Base-by-base conservation (phyloP, 2,888 invertebrate genomes). In the Cerastis rubricosa region DNA sequence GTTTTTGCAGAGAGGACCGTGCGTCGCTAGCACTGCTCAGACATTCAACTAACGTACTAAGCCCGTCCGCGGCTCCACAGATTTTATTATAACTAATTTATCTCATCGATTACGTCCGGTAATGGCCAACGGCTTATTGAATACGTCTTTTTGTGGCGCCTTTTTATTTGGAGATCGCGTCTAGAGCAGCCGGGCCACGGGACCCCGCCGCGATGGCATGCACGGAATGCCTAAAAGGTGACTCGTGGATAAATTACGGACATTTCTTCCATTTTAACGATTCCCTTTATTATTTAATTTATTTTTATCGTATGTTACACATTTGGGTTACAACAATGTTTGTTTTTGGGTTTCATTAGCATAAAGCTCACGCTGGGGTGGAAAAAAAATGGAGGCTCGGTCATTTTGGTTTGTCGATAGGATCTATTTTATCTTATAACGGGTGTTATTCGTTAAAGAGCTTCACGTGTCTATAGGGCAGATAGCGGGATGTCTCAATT, bases 241-340 rank as follows among this genome's bases (percentile, higher is more conserved):
- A 96, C 96, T 96, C 94, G 94, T 93, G 96, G 95, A 96, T 96
- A 96, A 96, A 96, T 96, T 96, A 96, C 96, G 92, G 91, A 94
- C 95, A 96, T 96, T 96, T 96, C 95, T 95, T 96, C 94, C 94
- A 95, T 96, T 96, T 96, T 96, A 96, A 96, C 96, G 96, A 96
- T 96, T 94, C 95, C 93, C 94, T 96, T 96, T 96, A 96, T 96
- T 96, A 95, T 96, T 96, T 96, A 96, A 96, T 96, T 96, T 96
- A 96, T 96, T 96, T 95, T 94, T 95, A 96, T 96, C 92, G 95
- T 95, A 95, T 95, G 96, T 96, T 96, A 96, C 96, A 96, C 96
- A 96, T 96, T 96, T 94, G 94, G 92, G 94, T 94, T 95, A 95
- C 96, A 96, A 94, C 96, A 95, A 95, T 96, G 96, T 96, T 96